phyloP scores from a whole-genome alignment of 2,797 vertebrate species.

The Myripristis jacobus region DNA sequence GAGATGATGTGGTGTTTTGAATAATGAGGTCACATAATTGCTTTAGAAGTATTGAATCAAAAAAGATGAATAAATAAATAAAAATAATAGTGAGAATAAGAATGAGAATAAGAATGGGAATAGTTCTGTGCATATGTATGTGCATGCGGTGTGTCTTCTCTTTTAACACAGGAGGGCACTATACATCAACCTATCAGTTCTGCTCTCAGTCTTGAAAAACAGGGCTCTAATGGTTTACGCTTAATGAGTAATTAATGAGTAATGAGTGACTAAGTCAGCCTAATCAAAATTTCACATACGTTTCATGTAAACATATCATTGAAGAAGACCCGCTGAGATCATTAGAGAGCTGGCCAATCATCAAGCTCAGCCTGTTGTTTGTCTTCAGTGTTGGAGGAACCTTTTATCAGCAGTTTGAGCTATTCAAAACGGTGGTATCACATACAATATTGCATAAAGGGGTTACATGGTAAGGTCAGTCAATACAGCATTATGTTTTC shows the following conservation, averaged over 20 bases:
- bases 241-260: too few species aligned
- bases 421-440: not conserved
- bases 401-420: not conserved
- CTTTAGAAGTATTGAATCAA: not conserved
- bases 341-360: not conserved
- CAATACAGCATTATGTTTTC: too few species aligned
- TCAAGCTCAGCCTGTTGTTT: too few species aligned
- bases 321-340: not conserved
- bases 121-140: not conserved
- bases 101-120: too few species aligned
- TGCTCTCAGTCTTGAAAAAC: not conserved
- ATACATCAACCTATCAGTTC: conserved; percentile 27
- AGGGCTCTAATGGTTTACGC: not conserved
- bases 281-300: conserved; percentile 1
- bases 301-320: not conserved
- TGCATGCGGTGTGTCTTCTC: not conserved
- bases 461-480: too few species aligned
- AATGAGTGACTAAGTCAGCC: not conserved
- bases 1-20: not conserved
- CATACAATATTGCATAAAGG: too few species aligned
- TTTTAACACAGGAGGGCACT: conserved; percentile 70
- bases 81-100: too few species aligned
- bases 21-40: not conserved
- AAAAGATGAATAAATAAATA: too few species aligned
- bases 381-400: too few species aligned